Base-by-base conservation (phyloP, 53 echinoderm and acorn worm species). In the Apostichopus leukothele region DNA sequence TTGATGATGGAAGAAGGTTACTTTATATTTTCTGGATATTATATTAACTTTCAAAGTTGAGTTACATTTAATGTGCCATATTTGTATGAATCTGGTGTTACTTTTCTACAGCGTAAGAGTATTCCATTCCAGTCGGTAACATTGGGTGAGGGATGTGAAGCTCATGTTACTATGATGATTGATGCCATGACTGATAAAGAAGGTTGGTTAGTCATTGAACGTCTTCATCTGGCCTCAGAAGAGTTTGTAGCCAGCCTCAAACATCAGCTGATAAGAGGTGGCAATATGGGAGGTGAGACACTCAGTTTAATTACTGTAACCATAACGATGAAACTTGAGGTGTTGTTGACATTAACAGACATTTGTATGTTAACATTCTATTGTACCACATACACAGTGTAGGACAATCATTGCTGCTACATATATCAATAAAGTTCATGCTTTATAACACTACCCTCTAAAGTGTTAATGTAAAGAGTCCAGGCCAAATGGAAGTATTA, bases 131-230 rank as follows among this genome's bases (percentile, higher is more conserved):
- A 97, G 55, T 84, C 89, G 1, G 91, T 97, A 39, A 91, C 92
- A 83, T 90, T 97, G 23, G 95, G 94, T 53, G 97, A 97, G 75
- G 95, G 95, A 3, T 80, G 88, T 3, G 97, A 97, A 75, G 86
- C 94, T 27, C 92, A 93, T 18, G 91, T 97, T 26, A 90, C 88
- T 25, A 95, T 97, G 86, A 91, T 92, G 60, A 94, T 97, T 52
- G 97, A 97, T 74, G 88, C 89, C n/a, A 93, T 92, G 21, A 92
- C 91, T 6, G 95, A 97, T 75, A 90, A 95, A n/a, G 97, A 94
- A 12, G 95, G 97, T 18, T 95, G 97, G 95, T 88, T 95, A 25
- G 93, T 94, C 60, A 88, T 95, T 6, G 95, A 97, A 53, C 92
- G 92, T 53, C 91, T 96, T 6, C 96, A 96, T 84, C 90, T 96